phyloP scores from a whole-genome alignment of 2,797 vertebrate species.

The Sciurus vulgaris region DNA sequence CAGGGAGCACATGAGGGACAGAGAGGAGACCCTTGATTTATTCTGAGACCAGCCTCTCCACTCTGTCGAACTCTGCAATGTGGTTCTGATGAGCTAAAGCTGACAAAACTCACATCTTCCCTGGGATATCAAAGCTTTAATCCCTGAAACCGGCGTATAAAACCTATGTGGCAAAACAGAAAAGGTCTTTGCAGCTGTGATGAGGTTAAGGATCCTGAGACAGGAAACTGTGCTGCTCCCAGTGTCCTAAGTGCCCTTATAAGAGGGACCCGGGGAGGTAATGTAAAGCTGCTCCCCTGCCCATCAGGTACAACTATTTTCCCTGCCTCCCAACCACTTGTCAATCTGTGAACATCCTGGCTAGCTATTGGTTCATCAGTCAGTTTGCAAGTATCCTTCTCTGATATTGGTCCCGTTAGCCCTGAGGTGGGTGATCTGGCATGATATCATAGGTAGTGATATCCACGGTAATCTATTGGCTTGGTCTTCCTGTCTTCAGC shows the following conservation, averaged over 20 bases:
- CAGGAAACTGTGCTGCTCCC: neutral
- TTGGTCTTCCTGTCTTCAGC: constrained; percentile 71
- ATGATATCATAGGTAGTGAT: neutral
- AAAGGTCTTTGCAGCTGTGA: neutral
- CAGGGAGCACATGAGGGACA: neutral
- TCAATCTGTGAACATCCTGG: no score
- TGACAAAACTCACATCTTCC: neutral
- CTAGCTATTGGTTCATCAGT: no score
- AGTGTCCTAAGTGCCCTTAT: neutral
- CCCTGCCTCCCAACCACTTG: no score
- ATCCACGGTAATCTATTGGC: constrained; percentile 61
- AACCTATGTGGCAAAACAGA: neutral
- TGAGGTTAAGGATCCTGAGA: neutral
- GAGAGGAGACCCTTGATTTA: neutral
- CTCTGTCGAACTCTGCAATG: neutral
- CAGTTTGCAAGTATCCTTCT: no score
- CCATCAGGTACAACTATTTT: no score
- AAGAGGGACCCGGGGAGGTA: neutral
- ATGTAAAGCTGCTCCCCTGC: no score
- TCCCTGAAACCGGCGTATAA: neutral
- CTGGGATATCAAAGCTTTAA: neutral
- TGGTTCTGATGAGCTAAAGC: neutral
- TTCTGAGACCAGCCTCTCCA: neutral
- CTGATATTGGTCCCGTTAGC: no score
- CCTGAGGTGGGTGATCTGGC: constrained; percentile 16